These are phyloP conservation scores for Bufo bufo DNA, from an alignment of 2,113 vertebrate genomes.

Conservation along the genomic window DNA sequence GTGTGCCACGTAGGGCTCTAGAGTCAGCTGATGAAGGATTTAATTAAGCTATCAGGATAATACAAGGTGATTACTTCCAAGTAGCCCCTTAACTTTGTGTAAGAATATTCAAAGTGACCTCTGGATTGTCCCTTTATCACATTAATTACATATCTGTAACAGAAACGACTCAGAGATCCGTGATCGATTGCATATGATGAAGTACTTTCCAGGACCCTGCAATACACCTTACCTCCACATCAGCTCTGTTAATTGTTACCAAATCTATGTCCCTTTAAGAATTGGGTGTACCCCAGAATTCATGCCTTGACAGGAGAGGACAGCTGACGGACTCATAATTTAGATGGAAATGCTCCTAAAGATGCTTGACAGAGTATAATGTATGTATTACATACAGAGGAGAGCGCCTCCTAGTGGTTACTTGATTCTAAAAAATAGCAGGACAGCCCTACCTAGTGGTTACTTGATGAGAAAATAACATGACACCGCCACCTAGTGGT, in stretches of 20 bases:
- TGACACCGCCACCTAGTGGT: too few relatives aligned
- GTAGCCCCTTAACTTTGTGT: constrained; percentile 6
- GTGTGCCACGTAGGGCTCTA: constrained; percentile 2
- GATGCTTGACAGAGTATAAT: too few relatives aligned
- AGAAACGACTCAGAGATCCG: not conserved
- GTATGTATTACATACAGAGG: too few relatives aligned
- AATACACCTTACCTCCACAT: not conserved
- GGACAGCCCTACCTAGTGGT: too few relatives aligned
- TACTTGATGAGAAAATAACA: too few relatives aligned
- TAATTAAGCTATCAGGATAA: constrained; percentile 52
- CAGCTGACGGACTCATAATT: too few relatives aligned
- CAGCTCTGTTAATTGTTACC: not conserved
- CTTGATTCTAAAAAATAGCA: too few relatives aligned
- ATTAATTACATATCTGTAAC: not conserved
- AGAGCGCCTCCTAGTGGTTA: too few relatives aligned
- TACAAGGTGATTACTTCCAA: constrained; percentile 5
- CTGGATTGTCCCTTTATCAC: not conserved
- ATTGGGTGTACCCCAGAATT: not conserved
- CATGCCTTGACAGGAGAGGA: not conserved
- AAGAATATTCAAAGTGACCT: not conserved
- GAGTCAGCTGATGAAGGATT: constrained; percentile 38
- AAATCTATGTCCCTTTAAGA: not conserved
- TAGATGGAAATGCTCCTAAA: too few relatives aligned
- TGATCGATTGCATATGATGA: not conserved
- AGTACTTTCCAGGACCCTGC: too few relatives aligned